A percentile compares a stretch with the other conserved stretches of the same genome.
These are phyloP conservation scores for Macroglossus sobrinus DNA, from an alignment of 2,113 vertebrate species.

Conservation along the genomic window DNA sequence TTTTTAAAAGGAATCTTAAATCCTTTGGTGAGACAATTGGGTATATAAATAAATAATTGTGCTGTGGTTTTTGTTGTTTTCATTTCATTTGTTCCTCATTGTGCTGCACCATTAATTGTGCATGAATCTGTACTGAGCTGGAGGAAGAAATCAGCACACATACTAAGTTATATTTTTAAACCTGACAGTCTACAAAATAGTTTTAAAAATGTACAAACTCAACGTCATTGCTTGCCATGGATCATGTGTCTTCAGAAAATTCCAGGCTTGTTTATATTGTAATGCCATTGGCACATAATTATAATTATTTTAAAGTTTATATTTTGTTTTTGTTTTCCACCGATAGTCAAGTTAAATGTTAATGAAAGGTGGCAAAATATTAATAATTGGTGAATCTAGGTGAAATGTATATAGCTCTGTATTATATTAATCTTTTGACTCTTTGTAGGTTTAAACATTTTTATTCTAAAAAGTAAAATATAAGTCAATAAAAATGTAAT, in stretches of 20 bases:
- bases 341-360: background rate
- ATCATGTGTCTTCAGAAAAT: slow-evolving; percentile 16
- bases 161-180: slow-evolving; percentile 38
- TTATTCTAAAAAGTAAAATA: background rate
- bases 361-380: background rate
- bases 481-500: background rate
- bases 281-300: background rate
- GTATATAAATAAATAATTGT: slow-evolving; percentile 52
- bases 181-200: background rate
- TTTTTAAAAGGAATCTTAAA: slow-evolving; percentile 33
- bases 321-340: slow-evolving; percentile 10
- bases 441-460: background rate
- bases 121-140: slow-evolving; percentile 13
- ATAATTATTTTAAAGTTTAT: background rate
- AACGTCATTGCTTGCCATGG: background rate
- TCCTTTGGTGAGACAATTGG: slow-evolving; percentile 7
- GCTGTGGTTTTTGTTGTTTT: background rate
- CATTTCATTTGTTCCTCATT: slow-evolving; percentile 38
- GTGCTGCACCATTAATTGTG: slow-evolving; percentile 52
- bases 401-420: background rate
- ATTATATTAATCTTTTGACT: background rate
- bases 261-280: background rate
- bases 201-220: background rate
- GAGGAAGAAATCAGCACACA: background rate
- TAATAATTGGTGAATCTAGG: background rate